These are phyloP conservation scores for Agapostemon virescens DNA, from an alignment of 2,888 invertebrate species.

Conservation along the genomic window DNA sequence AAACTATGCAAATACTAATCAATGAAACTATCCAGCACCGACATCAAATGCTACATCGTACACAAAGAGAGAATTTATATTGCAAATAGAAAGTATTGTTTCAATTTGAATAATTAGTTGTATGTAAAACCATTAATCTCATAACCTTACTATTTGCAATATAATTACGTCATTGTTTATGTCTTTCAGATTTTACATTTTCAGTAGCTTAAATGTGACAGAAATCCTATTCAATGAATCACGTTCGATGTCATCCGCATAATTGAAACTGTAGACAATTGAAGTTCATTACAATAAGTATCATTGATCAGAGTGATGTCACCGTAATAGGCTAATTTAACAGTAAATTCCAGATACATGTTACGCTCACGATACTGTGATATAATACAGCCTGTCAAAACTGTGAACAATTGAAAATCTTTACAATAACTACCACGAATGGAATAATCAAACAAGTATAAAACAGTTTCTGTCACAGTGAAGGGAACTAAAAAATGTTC, in stretches of 20 bases:
- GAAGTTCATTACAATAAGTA: conserved; percentile 51
- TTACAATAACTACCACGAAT: not conserved
- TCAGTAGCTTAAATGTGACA: not conserved
- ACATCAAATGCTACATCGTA: not conserved
- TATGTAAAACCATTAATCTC: not conserved
- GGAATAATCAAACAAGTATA: not conserved
- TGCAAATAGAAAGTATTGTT: not conserved
- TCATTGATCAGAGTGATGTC: conserved; percentile 46
- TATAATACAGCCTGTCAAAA: conserved; percentile 30
- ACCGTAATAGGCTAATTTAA: conserved; percentile 47
- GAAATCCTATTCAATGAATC: conserved; percentile 36
- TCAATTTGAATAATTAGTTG: not conserved
- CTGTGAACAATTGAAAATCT: conserved; percentile 10
- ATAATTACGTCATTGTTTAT: not conserved
- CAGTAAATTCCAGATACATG: conserved; percentile 39
- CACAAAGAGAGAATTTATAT: not conserved
- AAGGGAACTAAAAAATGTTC: not conserved
- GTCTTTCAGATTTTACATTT: not conserved
- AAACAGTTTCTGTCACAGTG: not conserved
- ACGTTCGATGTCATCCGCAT: conserved; percentile 27
- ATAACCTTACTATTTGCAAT: not conserved
- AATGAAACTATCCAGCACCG: not conserved
- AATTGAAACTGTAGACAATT: conserved; percentile 43
- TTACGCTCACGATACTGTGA: conserved; percentile 29
- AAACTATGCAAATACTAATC: not conserved